Conservation (phyloP, 2,113 vertebrate species). For the Polypterus senegalus region DNA sequence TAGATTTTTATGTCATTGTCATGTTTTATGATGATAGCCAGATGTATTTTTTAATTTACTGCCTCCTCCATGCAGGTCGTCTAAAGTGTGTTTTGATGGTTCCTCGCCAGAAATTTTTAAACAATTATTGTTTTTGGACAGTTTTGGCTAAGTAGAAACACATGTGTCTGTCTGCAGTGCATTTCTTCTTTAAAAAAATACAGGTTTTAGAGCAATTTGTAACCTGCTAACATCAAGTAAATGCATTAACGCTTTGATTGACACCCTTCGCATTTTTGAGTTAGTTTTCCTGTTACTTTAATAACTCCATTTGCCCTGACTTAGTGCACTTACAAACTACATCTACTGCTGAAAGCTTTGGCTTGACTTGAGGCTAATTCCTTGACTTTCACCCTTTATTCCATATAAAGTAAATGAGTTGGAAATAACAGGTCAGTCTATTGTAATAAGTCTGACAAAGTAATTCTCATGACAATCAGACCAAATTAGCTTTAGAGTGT, state of each 20-base stretch:
- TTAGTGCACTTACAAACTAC: slow-evolving; percentile 28
- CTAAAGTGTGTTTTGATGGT: too few relatives aligned
- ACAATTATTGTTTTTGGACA: too few relatives aligned
- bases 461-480: slow-evolving; percentile 40
- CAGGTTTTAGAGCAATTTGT: too few relatives aligned
- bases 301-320: slow-evolving; percentile 33
- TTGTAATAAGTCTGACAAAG: slow-evolving; percentile 34
- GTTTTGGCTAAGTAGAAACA: too few relatives aligned
- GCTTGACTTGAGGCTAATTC: slow-evolving; percentile 33
- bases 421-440: slow-evolving; percentile 46
- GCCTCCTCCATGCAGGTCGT: too few relatives aligned
- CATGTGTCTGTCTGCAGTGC: too few relatives aligned
- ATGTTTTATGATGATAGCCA: too few relatives aligned
- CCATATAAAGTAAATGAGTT: slow-evolving; percentile 36
- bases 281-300: slow-evolving; percentile 29
- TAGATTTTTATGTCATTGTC: too few relatives aligned
- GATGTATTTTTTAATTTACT: too few relatives aligned
- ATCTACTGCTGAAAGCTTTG: slow-evolving; percentile 19
- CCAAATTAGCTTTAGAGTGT: slow-evolving; percentile 42
- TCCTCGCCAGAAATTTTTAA: too few relatives aligned
- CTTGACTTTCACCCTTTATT: slow-evolving; percentile 19
- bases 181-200: too few relatives aligned
- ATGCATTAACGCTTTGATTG: slow-evolving; percentile 31
- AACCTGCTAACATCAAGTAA: slow-evolving; percentile 10
- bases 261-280: slow-evolving; percentile 10